Evolutionary conservation across 2,113 vertebrate species (phyloP), one percentile per base, ranked within the genome.

Genomic region (Cyphomyrus plagiostoma): DNA sequence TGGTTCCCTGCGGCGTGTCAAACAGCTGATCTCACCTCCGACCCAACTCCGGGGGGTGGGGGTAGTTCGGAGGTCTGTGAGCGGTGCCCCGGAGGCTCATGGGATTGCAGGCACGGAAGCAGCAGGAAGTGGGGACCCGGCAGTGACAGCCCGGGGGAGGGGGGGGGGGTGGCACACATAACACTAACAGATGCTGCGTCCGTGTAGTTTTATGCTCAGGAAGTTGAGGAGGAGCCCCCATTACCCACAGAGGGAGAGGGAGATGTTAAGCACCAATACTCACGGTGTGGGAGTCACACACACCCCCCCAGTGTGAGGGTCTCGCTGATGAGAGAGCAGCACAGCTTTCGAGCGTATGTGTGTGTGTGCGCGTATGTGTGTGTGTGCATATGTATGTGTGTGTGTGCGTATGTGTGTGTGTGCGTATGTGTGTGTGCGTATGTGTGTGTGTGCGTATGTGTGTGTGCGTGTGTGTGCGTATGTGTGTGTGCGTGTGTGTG

Each of bases 261-360:
- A 62, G 48, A 86, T 74, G 35, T 88, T 88, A 89, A 92, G 91
- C 91, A 92, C 91, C 92, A 90, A 89, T 90, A 87, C 90, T 92
- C 86, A 58, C 88, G 45, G 49, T 53, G 88, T 80, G 50, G 87
- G 88, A 62, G 89, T 86, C 35, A 77, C n/a, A n/a, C n/a, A n/a
- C n/a, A n/a, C n/a, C 39, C 21, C 30, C 39, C 82, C 23, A 23
- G 52, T 48, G 4, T 21, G 42, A 13, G 35, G 80, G 77, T 23
- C 83, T 88, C 46, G 26, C 7, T 85, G 80, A 85, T 45, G 58
- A 53, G 30, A 83, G 74, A 89, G 74, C 74, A 89, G 50, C 74
- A 82, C 74, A 70, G 53, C 58, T 49, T 62, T 88, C 11, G 39
- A 23, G 86, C 21, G 11, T 46, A 5, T 62, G 50, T n/a, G 30